A percentile compares a stretch with the other conserved stretches of the same genome.
Conservation (phyloP, 1,140 invertebrate genomes). For the Drosophila orena region DNA sequence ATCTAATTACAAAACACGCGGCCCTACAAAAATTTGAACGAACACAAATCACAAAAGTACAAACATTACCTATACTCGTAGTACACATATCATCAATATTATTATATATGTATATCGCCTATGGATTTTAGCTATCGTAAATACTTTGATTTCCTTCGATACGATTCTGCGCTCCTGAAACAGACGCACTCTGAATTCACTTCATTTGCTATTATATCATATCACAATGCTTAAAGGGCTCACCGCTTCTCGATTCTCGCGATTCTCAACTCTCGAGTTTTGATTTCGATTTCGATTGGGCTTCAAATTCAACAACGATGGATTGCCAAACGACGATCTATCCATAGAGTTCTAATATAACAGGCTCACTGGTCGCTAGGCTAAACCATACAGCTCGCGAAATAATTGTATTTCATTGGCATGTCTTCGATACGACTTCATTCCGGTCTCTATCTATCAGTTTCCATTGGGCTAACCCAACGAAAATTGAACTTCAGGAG, state of each 20-base stretch:
- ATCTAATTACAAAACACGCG: conserved; percentile 47
- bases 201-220: conserved; percentile 40
- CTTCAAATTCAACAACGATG: conserved; percentile 50
- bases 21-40: conserved; percentile 39
- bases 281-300: conserved; percentile 6
- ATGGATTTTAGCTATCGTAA: conserved; percentile 33
- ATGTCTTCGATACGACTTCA: background rate
- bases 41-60: conserved; percentile 41
- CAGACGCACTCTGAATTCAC: conserved; percentile 27
- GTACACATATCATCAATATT: conserved; percentile 23
- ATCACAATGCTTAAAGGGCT: conserved; percentile 65
- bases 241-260: conserved; percentile 3
- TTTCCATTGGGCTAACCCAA: background rate
- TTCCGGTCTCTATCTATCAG: background rate
- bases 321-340: conserved; percentile 62
- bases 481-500: background rate
- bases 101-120: conserved; percentile 4
- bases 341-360: conserved; percentile 35
- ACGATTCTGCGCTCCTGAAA: background rate
- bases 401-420: conserved; percentile 20
- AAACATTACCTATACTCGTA: conserved; percentile 11
- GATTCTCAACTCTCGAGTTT: conserved; percentile 2
- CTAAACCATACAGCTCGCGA: conserved; percentile 19
- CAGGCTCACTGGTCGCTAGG: conserved; percentile 15
- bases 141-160: conserved; percentile 42